Conservation (phyloP, 1,140 invertebrate species). For the Habropoda laboriosa region DNA sequence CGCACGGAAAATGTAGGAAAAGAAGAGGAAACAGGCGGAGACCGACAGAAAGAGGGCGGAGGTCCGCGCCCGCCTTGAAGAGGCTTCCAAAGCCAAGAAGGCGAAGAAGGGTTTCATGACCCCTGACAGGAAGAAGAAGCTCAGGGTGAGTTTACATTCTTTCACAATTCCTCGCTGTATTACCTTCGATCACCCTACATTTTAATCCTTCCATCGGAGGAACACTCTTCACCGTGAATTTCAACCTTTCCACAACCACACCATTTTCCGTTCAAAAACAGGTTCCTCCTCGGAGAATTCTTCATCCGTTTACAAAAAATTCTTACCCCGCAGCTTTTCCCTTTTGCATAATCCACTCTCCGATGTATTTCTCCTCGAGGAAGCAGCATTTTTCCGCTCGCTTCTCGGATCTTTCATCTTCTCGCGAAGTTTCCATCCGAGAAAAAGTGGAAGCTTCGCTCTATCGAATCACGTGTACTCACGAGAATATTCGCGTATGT, state of each 20-base stretch:
- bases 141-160: slow-evolving; percentile 88
- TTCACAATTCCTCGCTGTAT: background rate
- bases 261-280: too few relatives aligned
- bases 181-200: too few relatives aligned
- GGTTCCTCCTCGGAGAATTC: too few relatives aligned
- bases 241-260: too few relatives aligned
- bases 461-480: background rate
- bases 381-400: too few relatives aligned
- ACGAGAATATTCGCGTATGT: background rate
- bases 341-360: too few relatives aligned
- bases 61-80: slow-evolving; percentile 97
- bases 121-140: slow-evolving; percentile 98
- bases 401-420: too few relatives aligned
- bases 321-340: too few relatives aligned
- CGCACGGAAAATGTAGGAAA: slow-evolving; percentile 85
- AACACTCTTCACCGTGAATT: too few relatives aligned
- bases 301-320: background rate
- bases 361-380: too few relatives aligned
- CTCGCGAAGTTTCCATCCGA: background rate
- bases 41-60: slow-evolving; percentile 97
- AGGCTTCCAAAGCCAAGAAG: slow-evolving; percentile 96
- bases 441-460: too few relatives aligned
- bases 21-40: slow-evolving; percentile 96
- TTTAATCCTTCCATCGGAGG: background rate
- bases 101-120: slow-evolving; percentile 99